Conservation (phyloP, 2,113 vertebrate genomes). For the Leuciscus idus region DNA sequence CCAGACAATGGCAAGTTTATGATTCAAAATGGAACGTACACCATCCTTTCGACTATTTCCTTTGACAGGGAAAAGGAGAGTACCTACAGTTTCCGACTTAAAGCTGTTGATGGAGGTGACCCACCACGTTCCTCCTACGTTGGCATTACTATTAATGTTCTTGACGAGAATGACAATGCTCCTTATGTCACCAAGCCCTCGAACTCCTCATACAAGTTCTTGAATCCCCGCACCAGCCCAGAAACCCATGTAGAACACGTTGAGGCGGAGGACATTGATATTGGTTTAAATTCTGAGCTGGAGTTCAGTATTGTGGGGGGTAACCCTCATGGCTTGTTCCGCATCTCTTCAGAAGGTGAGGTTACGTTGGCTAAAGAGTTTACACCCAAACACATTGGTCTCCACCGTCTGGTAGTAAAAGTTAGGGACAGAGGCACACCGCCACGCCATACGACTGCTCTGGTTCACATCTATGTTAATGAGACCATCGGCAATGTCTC, state of each 20-base stretch:
- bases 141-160: slow-evolving; percentile 93
- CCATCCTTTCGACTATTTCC: slow-evolving; percentile 94
- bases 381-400: slow-evolving; percentile 87
- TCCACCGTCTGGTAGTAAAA: slow-evolving; percentile 91
- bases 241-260: slow-evolving; percentile 89
- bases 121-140: slow-evolving; percentile 93
- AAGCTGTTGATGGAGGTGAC: slow-evolving; percentile 88
- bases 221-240: slow-evolving; percentile 82
- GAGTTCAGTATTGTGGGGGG: slow-evolving; percentile 88
- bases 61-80: slow-evolving; percentile 96
- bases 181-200: slow-evolving; percentile 93
- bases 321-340: slow-evolving; percentile 92
- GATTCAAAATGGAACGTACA: slow-evolving; percentile 95
- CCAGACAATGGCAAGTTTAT: slow-evolving; percentile 95
- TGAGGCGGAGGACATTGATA: slow-evolving; percentile 93
- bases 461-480: slow-evolving; percentile 95
- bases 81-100: slow-evolving; percentile 94
- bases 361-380: slow-evolving; percentile 91
- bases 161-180: slow-evolving; percentile 96
- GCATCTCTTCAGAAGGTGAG: slow-evolving; percentile 88
- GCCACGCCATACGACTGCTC: slow-evolving; percentile 85
- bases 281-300: slow-evolving; percentile 86
- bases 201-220: slow-evolving; percentile 90
- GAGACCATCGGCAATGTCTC: slow-evolving; percentile 91
- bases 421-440: slow-evolving; percentile 93